These are phyloP conservation scores for Lucilia cuprina DNA, from an alignment of 1,140 invertebrate genomes.

Conservation along the genomic window DNA sequence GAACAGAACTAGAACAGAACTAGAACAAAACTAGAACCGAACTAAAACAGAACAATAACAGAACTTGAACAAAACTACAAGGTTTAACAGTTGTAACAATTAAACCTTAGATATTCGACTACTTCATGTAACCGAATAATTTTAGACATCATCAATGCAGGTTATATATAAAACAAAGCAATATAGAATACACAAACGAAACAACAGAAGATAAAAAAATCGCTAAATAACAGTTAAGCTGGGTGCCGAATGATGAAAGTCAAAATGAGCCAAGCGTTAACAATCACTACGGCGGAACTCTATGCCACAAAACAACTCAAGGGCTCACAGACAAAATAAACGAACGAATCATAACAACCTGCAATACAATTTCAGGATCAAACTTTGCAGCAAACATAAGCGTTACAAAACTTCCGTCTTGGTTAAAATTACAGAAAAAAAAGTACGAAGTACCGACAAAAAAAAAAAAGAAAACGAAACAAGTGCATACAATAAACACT, in stretches of 20 bases:
- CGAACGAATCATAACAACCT: slow-evolving; percentile 26
- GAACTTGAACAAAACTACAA: too few relatives aligned
- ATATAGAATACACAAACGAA: neutral
- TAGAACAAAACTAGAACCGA: too few relatives aligned
- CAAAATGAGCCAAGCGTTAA: neutral
- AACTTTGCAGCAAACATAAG: slow-evolving; percentile 24
- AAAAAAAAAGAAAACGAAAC: neutral
- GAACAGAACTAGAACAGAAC: too few relatives aligned
- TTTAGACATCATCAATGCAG: too few relatives aligned
- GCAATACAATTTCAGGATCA: slow-evolving; percentile 37
- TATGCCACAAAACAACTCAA: slow-evolving; percentile 21
- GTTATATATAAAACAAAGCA: neutral
- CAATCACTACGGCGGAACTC: slow-evolving; percentile 2
- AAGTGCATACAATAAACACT: slow-evolving; percentile 1
- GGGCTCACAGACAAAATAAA: slow-evolving; percentile 16
- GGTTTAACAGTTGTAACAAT: too few relatives aligned
- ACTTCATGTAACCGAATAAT: too few relatives aligned
- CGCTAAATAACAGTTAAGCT: neutral
- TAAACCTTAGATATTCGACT: too few relatives aligned
- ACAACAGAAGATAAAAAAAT: neutral
- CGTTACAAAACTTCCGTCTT: slow-evolving; percentile 35
- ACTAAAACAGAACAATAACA: too few relatives aligned
- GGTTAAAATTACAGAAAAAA: neutral
- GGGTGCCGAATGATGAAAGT: slow-evolving; percentile 5
- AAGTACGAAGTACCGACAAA: neutral